These are phyloP conservation scores for Drosophila suboccidentalis DNA, from an alignment of 2,888 invertebrate genomes.

Conservation along the genomic window DNA sequence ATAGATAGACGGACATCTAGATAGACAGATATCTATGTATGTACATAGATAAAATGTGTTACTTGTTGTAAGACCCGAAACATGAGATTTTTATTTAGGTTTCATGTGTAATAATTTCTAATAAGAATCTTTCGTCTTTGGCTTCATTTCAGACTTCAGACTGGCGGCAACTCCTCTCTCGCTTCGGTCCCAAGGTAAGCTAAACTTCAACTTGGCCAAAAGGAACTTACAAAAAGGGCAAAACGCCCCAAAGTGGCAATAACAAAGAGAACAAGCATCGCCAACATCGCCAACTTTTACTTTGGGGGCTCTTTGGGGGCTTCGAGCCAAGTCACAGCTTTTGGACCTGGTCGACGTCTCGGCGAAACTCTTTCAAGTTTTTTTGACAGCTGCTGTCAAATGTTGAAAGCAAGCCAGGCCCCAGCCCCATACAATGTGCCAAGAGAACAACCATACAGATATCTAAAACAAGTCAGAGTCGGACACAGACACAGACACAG, in stretches of 20 bases:
- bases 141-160: conserved; percentile 37
- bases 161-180: conserved; percentile 19
- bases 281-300: conserved; percentile 66
- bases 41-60: conserved; percentile 11
- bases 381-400: conserved; percentile 81
- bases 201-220: conserved; percentile 56
- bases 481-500: conserved; percentile 25
- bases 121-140: conserved; percentile 25
- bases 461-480: conserved; percentile 77
- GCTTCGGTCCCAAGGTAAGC: conserved; percentile 37
- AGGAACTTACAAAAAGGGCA: conserved; percentile 34
- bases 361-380: conserved; percentile 80
- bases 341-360: conserved; percentile 68
- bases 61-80: conserved; percentile 6
- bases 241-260: conserved; percentile 67
- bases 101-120: conserved; percentile 29
- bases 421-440: conserved; percentile 26
- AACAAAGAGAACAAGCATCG: conserved; percentile 71
- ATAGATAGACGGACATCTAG: conserved; percentile 24
- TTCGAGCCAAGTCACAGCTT: conserved; percentile 43
- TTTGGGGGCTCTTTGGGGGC: conserved; percentile 55
- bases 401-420: conserved; percentile 71
- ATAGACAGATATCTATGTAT: conserved; percentile 9
- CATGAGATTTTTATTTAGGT: neutral
- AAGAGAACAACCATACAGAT: conserved; percentile 52